phyloP scores from a whole-genome alignment of 2,888 invertebrate species.

The Dastarcus helophoroides region DNA sequence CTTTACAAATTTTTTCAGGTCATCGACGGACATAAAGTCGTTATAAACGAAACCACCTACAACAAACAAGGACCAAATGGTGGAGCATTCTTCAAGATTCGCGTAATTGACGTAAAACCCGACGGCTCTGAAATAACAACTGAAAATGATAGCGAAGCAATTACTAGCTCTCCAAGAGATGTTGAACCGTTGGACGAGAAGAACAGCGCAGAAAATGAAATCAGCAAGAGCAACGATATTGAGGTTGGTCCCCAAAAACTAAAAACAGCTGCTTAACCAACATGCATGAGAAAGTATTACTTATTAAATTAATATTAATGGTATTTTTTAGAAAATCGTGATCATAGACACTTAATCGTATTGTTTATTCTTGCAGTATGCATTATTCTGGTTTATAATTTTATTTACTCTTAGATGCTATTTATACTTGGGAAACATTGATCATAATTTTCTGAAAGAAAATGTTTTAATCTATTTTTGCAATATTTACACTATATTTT shows the following conservation, averaged over 20 bases:
- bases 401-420: too few species aligned
- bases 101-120: conserved; percentile 39
- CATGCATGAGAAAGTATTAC: neutral
- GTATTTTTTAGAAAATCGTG: too few species aligned
- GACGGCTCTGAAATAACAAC: conserved; percentile 23
- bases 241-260: conserved; percentile 34
- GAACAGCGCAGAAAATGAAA: conserved; percentile 29
- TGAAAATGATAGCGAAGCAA: conserved; percentile 19
- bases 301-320: too few species aligned
- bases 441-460: too few species aligned
- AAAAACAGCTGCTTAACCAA: conserved; percentile 8
- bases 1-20: too few species aligned
- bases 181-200: conserved; percentile 27
- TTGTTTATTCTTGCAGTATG: too few species aligned
- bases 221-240: conserved; percentile 22
- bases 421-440: too few species aligned
- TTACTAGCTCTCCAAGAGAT: conserved; percentile 16
- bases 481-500: too few species aligned
- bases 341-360: too few species aligned
- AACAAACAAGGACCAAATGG: conserved; percentile 31
- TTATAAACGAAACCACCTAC: conserved; percentile 44
- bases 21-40: conserved; percentile 42
- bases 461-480: too few species aligned
- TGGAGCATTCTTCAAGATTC: conserved; percentile 36
- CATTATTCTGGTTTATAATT: too few species aligned